Base-by-base conservation (phyloP, 2,888 invertebrate species). In the Andrena camellia region DNA sequence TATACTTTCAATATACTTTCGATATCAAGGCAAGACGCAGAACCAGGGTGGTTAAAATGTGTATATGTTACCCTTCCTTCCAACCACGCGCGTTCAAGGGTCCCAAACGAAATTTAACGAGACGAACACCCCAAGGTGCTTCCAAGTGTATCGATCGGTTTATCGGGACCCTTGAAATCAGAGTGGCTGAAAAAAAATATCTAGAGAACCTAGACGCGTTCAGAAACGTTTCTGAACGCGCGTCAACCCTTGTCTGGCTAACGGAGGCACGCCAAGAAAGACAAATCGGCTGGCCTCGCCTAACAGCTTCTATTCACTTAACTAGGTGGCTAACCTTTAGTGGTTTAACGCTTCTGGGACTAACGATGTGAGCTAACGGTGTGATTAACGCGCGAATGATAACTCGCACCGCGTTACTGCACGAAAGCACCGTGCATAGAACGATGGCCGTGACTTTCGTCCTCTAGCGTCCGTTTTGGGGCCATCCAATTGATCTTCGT, bases 301-400 rank as follows among this genome's bases (percentile, higher is more conserved):
- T 83, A 62, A 73, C 52, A 6, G 26, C 77, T 80, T 73, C 67
- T 31, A 74, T 50, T 83, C 26, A 78, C 57, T 52, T 52, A 64
- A 80, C 60, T 67, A 35, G 26, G 88, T 88, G 80, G 67, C 48
- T 88, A 88, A 88, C 72, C 26, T 6, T 70, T 60, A 67, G 80
- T 68, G 23, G 59, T 66, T 62, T 83, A 74, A 85, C 42, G 88
- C 80, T 80, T 81, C 72, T 57, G 23, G 20, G 83, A 86, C 75
- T 86, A 81, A 87, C 70, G 20, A 64, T 63, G 82, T 86, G 54
- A 77, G 60, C 72, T 84, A 87, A 88, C 57, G 35, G 80, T 74
- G 86, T 87, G 79, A 84, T 81, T 82, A 88, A 88, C 73, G 81
- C 67, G 71, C 50, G 54, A 59, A 35, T 72, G 69, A 72, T 20